Conservation (phyloP, 2,797 vertebrate species). For the Lophius americanus region DNA sequence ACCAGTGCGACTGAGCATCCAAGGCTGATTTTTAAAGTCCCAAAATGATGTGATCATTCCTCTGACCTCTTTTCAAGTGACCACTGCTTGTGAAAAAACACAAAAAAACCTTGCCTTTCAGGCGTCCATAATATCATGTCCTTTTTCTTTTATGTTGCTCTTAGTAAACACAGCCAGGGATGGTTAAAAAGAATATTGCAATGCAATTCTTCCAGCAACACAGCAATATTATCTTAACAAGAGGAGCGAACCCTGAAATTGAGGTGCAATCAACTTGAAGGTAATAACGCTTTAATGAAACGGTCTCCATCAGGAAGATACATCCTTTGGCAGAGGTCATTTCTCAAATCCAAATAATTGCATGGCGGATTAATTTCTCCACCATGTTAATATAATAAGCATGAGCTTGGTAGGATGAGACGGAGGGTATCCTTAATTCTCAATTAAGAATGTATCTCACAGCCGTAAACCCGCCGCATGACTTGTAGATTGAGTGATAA, state of each 20-base stretch:
- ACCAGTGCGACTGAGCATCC: conserved; percentile 17
- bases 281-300: conserved; percentile 59
- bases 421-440: conserved; percentile 66
- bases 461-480: conserved; percentile 31
- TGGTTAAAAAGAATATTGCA: background rate
- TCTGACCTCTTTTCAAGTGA: conserved; percentile 48
- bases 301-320: conserved; percentile 46
- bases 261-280: conserved; percentile 46
- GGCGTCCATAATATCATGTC: conserved; percentile 14
- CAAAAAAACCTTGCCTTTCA: conserved; percentile 4
- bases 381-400: conserved; percentile 67
- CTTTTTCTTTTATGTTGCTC: conserved; percentile 6
- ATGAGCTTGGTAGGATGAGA: conserved; percentile 61
- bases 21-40: conserved; percentile 29
- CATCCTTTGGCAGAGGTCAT: conserved; percentile 47
- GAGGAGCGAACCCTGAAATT: conserved; percentile 23
- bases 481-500: conserved; percentile 60
- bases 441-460: conserved; percentile 67
- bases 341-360: conserved; percentile 52
- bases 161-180: conserved; percentile 14
- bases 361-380: conserved; percentile 55
- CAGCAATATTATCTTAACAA: conserved; percentile 8
- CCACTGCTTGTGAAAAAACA: conserved; percentile 17
- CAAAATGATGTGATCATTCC: conserved; percentile 52
- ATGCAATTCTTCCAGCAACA: conserved; percentile 1